These are phyloP conservation scores for Crematogaster levior DNA, from an alignment of 2,888 invertebrate genomes.

Conservation along the genomic window DNA sequence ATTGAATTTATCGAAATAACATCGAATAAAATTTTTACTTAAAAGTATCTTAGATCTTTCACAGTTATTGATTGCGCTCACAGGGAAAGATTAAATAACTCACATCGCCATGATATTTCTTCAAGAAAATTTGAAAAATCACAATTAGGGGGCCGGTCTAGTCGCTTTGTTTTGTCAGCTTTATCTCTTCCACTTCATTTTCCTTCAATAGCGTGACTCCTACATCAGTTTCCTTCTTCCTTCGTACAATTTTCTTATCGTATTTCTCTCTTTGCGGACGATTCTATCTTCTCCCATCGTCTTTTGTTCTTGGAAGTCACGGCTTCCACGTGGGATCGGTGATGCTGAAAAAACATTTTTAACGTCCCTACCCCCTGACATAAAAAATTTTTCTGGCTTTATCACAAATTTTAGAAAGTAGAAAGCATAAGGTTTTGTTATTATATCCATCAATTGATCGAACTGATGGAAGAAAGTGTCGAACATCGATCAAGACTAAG, in stretches of 20 bases:
- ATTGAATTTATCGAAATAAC: slow-evolving; percentile 30
- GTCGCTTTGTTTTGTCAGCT: slow-evolving; percentile 38
- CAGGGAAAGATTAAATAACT: not conserved
- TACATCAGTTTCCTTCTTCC: not conserved
- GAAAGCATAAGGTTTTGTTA: not conserved
- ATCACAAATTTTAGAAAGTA: slow-evolving; percentile 8
- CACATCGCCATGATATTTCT: slow-evolving; percentile 17
- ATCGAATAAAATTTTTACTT: not conserved
- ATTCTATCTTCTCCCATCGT: not conserved
- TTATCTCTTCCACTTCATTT: slow-evolving; percentile 52
- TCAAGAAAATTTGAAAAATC: slow-evolving; percentile 40
- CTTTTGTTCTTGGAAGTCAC: slow-evolving; percentile 8
- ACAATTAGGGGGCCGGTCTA: slow-evolving; percentile 5
- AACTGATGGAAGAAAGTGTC: not conserved
- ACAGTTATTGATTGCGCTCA: not conserved
- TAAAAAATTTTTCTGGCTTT: not conserved
- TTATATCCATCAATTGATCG: slow-evolving; percentile 14
- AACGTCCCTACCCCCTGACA: not conserved
- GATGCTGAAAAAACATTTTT: slow-evolving; percentile 16
- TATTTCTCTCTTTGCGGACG: not conserved
- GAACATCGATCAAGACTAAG: slow-evolving; percentile 14
- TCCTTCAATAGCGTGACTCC: slow-evolving; percentile 36
- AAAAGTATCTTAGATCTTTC: not conserved
- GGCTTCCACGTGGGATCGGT: not conserved
- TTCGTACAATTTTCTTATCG: slow-evolving; percentile 33